phyloP scores from a whole-genome alignment of 2,113 vertebrate species.

The Bolborhynchus lineola region DNA sequence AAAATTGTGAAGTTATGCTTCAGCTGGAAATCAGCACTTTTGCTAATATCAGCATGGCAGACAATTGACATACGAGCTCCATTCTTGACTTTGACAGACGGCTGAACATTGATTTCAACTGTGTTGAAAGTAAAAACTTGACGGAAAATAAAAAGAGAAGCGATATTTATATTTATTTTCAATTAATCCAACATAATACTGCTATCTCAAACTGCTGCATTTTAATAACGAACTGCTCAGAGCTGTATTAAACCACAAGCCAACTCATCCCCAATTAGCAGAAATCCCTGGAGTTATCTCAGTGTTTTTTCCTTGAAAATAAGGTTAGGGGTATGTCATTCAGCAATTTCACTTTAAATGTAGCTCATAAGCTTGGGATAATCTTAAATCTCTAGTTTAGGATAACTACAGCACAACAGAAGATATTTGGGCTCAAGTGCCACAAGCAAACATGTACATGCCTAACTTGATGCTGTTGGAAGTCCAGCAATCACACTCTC shows the following conservation, averaged over 20 bases:
- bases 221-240: background rate
- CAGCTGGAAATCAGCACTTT: constrained; percentile 17
- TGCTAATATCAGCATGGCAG: constrained; percentile 70
- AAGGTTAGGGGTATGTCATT: background rate
- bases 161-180: background rate
- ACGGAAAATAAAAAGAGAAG: background rate
- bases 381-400: background rate
- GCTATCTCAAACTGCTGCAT: background rate
- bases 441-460: background rate
- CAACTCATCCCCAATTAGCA: background rate
- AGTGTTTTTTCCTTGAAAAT: background rate
- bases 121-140: constrained; percentile 77
- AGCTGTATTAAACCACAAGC: background rate
- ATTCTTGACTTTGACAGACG: constrained; percentile 38
- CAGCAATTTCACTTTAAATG: background rate
- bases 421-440: background rate
- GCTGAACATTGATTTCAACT: constrained; percentile 57
- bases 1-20: constrained; percentile 59
- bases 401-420: background rate
- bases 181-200: background rate
- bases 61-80: constrained; percentile 61
- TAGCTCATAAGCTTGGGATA: background rate
- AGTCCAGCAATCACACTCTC: background rate
- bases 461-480: background rate
- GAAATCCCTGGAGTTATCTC: background rate